Evolutionary conservation across 2,113 vertebrate species (phyloP), one percentile per base, ranked within the genome.

Genomic region (Prunella himalayana): DNA sequence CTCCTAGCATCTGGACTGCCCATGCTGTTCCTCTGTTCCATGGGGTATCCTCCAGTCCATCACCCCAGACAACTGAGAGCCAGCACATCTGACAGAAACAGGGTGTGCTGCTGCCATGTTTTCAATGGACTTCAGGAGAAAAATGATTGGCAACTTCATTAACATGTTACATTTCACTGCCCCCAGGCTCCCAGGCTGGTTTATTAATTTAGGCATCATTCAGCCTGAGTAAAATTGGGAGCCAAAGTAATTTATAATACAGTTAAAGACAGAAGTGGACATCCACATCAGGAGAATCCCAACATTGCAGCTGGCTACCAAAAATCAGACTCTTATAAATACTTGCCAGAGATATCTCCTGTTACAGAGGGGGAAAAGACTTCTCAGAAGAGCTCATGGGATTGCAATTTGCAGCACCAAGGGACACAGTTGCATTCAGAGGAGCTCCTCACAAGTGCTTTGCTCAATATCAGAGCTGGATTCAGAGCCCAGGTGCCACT

Each of bases 1-100:
- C 31, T 39, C 69, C 25, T 5, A 45, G 25, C 22, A 63, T 6
- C 31, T 41, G 3, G 0, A 9, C 9, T 69, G 17, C 20, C 8
- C 14, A 4, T 0, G 12, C 6, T 49, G 18, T 16, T 7, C 8
- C 27, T 13, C 50, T 10, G 0, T n/a, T 60, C 24, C 23, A 10
- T 33, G 18, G 8, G 15, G 11, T 18, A 39, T 41, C 17, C 54
- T 86, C 24, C 19, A 11, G 13, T 10, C n/a, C 27, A 31, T 84
- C 37, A 51, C 5, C 15, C 33, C n/a, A 44, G 39, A 35, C 20
- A 72, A 10, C 11, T 7, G 23, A 69, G 23, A 61, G 13, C 7
- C 20, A 57, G 22, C 7, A 2, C 14, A 25, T 28, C 2, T 77
- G 35, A 56, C 49, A 59, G 41, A n/a, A 78, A 20, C 5, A 49